These are phyloP conservation scores for Mesocricetus auratus DNA, from an alignment of 2,113 vertebrate species.

Conservation along the genomic window DNA sequence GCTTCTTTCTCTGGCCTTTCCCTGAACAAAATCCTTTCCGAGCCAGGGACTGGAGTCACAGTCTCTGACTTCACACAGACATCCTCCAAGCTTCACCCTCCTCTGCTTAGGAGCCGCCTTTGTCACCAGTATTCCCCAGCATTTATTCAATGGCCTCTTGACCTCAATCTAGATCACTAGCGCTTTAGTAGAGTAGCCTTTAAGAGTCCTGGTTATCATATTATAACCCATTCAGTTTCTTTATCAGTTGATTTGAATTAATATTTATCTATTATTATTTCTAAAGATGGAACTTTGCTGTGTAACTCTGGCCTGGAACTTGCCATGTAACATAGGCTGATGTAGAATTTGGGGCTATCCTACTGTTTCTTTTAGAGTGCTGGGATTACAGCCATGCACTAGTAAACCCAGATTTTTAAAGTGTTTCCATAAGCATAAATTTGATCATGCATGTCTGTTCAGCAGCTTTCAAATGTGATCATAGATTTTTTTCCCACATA, in stretches of 20 bases:
- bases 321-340: neutral
- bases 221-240: neutral
- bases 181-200: neutral
- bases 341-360: neutral
- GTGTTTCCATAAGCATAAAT: neutral
- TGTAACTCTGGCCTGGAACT: neutral
- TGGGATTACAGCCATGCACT: neutral
- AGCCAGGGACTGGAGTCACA: accelerated
- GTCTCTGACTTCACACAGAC: neutral
- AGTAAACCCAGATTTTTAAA: too few species aligned
- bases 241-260: neutral
- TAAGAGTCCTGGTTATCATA: neutral
- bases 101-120: neutral
- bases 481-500: neutral
- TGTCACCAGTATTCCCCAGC: neutral
- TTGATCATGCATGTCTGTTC: neutral
- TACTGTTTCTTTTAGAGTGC: neutral
- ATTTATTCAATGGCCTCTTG: neutral
- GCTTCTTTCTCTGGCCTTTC: neutral
- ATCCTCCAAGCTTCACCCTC: neutral
- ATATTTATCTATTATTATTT: neutral
- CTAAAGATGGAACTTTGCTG: neutral
- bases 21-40: neutral
- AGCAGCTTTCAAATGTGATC: neutral
- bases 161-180: neutral